Conservation (phyloP, 2,888 invertebrate genomes). For the Ferrisia virgata region DNA sequence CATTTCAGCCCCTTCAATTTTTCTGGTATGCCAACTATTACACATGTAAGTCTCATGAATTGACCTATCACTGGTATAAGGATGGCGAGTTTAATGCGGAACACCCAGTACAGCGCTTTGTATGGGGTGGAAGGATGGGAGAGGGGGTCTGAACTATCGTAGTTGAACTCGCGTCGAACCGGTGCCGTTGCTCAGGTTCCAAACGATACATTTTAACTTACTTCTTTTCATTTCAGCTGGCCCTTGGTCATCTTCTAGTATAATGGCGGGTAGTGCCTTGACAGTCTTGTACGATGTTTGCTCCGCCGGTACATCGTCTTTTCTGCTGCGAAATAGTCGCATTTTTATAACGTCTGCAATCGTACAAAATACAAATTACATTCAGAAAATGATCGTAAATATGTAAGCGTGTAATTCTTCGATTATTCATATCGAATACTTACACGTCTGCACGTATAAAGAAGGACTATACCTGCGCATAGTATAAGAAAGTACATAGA, state of each 20-base stretch:
- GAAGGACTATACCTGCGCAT: too few relatives aligned
- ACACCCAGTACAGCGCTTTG: too few relatives aligned
- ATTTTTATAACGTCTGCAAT: neutral
- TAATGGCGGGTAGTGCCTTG: conserved; percentile 72
- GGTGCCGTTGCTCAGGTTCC: too few relatives aligned
- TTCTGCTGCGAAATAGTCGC: conserved; percentile 37
- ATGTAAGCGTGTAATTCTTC: neutral
- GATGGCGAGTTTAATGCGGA: too few relatives aligned
- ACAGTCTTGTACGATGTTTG: conserved; percentile 62
- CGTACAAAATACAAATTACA: neutral
- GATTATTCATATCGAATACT: neutral
- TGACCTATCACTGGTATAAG: too few relatives aligned
- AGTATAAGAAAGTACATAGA: too few relatives aligned
- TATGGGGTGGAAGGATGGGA: too few relatives aligned
- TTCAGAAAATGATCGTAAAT: neutral
- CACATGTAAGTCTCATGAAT: too few relatives aligned
- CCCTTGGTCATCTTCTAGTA: conserved; percentile 67
- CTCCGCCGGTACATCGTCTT: conserved; percentile 20
- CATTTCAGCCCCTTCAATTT: too few relatives aligned
- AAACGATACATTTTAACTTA: conserved; percentile 47
- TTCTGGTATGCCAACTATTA: too few relatives aligned
- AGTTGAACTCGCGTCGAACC: too few relatives aligned
- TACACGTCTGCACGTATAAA: neutral
- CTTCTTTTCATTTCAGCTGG: conserved; percentile 51
- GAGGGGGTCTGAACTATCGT: too few relatives aligned